Evolutionary conservation across 1,140 invertebrate species (phyloP), one percentile per base, ranked within the genome.

Genomic region (Dinoponera quadriceps): DNA sequence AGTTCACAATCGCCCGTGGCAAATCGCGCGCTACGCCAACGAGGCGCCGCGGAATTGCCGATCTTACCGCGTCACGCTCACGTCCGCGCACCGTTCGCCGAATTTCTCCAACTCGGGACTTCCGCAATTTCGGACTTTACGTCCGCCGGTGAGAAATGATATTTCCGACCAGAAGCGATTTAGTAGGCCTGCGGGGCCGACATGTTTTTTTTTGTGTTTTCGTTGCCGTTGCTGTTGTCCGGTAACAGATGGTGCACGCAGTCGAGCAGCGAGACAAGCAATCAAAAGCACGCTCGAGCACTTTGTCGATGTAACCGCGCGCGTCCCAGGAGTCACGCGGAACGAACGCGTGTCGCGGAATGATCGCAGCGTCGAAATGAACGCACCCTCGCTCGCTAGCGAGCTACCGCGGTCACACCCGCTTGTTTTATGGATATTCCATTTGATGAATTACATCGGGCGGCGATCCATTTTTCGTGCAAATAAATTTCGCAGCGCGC

Each of bases 361-460:
- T 51, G 33, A 4, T 33, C 29, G 49, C 22, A n/a, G n/a, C n/a
- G n/a, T n/a, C n/a, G n/a, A n/a, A n/a, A n/a, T n/a, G n/a, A n/a
- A n/a, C n/a, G 25, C 48, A 11, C 13, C 9, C n/a, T 48, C 25
- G 49, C 25, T 25, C 14, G 51, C 29, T 57, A n/a, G n/a, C n/a
- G n/a, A n/a, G n/a, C n/a, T n/a, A n/a, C n/a, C n/a, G n/a, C n/a
- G n/a, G n/a, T n/a, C n/a, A n/a, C n/a, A n/a, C n/a, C n/a, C 14
- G 33, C 33, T 27, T 27, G 18, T 57, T 57, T 59, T 57, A 57
- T 69, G 54, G 51, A 71, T 33, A 57, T 33, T 29, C 75, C 22
- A 44, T 80, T 71, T 80, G 75, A 80, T 80, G 65, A 71, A 80
- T 80, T 80, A 80, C 4, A 80, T 71, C 54, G 65, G 44, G 44